Conservation (phyloP, 2,113 vertebrate species). For the Psettodes erumei region DNA sequence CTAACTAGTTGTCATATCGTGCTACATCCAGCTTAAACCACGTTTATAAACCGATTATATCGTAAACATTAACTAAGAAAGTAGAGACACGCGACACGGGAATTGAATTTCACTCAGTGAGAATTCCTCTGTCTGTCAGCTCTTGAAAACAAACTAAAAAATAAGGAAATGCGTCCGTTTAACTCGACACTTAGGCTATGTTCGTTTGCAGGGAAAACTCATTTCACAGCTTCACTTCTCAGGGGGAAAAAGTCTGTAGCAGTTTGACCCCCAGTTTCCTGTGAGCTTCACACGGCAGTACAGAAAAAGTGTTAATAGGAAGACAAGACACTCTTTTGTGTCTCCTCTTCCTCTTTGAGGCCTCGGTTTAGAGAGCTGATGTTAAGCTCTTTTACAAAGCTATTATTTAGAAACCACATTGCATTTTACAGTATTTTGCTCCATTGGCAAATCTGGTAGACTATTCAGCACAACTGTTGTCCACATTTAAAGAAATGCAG, state of each 20-base stretch:
- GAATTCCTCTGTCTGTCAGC: constrained; percentile 29
- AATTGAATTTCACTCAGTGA: background rate
- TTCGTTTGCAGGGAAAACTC: constrained; percentile 45
- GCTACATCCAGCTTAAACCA: constrained; percentile 4
- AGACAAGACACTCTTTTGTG: constrained; percentile 69
- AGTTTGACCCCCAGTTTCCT: constrained; percentile 78
- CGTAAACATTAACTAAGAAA: constrained; percentile 3
- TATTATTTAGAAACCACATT: constrained; percentile 39
- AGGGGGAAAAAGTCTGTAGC: constrained; percentile 57
- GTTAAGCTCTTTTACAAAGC: constrained; percentile 28
- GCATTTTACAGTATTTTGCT: constrained; percentile 24
- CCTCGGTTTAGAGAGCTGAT: constrained; percentile 37
- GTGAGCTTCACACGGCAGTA: constrained; percentile 66
- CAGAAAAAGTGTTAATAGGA: constrained; percentile 39
- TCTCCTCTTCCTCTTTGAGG: constrained; percentile 62
- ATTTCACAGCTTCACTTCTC: constrained; percentile 67
- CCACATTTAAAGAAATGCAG: background rate
- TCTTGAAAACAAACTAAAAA: constrained; percentile 18
- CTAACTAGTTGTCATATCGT: constrained; percentile 19
- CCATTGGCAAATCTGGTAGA: constrained; percentile 10
- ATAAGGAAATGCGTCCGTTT: constrained; percentile 25
- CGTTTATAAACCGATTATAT: background rate
- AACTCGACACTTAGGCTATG: constrained; percentile 41
- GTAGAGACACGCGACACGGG: background rate
- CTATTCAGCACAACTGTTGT: background rate